Evolutionary conservation across 2,888 invertebrate genomes (phyloP).

Genomic region (Thecocarcelia acutangulata): DNA sequence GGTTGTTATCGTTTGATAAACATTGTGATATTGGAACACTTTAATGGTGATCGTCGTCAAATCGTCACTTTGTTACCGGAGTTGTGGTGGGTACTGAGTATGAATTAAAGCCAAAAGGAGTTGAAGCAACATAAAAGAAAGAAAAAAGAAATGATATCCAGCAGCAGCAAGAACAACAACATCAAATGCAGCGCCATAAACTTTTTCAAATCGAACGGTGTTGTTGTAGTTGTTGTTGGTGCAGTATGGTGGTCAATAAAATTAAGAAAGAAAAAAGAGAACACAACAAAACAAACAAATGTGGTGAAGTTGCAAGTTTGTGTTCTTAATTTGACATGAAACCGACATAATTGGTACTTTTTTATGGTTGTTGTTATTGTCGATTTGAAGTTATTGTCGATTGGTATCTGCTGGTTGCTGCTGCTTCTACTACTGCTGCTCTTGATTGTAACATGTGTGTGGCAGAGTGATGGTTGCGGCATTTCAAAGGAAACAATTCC

Average conservation of each 20-base stretch:
- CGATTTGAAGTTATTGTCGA: slow-evolving; percentile 64
- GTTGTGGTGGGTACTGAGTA: background rate
- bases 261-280: slow-evolving; percentile 44
- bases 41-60: slow-evolving; percentile 65
- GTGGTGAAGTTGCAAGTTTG: slow-evolving; percentile 62
- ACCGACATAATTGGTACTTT: slow-evolving; percentile 71
- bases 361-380: slow-evolving; percentile 54
- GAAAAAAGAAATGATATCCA: slow-evolving; percentile 2
- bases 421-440: no score
- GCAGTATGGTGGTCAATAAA: slow-evolving; percentile 61
- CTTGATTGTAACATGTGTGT: slow-evolving; percentile 65
- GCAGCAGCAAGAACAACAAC: slow-evolving; percentile 27
- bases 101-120: slow-evolving; percentile 1
- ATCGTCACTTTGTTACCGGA: slow-evolving; percentile 63
- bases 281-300: slow-evolving; percentile 10
- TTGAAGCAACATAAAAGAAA: background rate
- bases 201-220: background rate
- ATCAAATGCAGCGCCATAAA: slow-evolving; percentile 60
- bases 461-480: slow-evolving; percentile 60
- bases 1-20: slow-evolving; percentile 64
- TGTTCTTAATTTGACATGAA: slow-evolving; percentile 73
- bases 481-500: slow-evolving; percentile 48
- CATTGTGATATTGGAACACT: slow-evolving; percentile 56
- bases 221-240: background rate
- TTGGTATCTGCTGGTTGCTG: slow-evolving; percentile 48